These are phyloP conservation scores for Glossophaga mutica DNA, from an alignment of 2,797 vertebrate genomes.

Conservation along the genomic window DNA sequence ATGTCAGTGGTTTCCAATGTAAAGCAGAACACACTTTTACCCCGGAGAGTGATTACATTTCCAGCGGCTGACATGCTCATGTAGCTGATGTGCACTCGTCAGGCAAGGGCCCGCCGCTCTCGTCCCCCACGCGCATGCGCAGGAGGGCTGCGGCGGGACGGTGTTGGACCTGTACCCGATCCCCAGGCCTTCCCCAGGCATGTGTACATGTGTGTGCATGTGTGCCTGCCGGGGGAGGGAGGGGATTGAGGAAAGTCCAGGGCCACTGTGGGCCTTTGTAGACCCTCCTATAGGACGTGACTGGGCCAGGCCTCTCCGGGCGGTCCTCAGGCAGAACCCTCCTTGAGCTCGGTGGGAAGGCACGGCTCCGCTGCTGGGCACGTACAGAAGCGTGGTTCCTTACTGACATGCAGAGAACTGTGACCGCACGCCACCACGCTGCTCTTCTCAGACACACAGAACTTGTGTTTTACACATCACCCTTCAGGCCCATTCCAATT, in stretches of 20 bases:
- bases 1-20: background rate
- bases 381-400: background rate
- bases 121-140: accelerated
- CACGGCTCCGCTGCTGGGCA: no score
- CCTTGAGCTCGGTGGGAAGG: background rate
- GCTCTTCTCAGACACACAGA: background rate
- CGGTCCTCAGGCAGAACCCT: background rate
- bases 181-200: background rate
- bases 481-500: background rate
- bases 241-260: background rate
- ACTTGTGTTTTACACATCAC: background rate
- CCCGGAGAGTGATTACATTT: background rate
- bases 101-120: background rate
- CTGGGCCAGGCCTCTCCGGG: background rate
- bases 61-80: background rate
- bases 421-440: background rate
- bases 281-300: background rate
- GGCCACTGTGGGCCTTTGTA: background rate
- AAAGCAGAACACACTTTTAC: background rate
- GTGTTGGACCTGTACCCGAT: background rate
- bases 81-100: background rate
- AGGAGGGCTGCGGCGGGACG: background rate
- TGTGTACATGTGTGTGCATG: no score
- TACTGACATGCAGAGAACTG: background rate
- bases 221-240: accelerated